Evolutionary conservation across 2,797 vertebrate genomes (phyloP).

Genomic region (Spea hammondii): DNA sequence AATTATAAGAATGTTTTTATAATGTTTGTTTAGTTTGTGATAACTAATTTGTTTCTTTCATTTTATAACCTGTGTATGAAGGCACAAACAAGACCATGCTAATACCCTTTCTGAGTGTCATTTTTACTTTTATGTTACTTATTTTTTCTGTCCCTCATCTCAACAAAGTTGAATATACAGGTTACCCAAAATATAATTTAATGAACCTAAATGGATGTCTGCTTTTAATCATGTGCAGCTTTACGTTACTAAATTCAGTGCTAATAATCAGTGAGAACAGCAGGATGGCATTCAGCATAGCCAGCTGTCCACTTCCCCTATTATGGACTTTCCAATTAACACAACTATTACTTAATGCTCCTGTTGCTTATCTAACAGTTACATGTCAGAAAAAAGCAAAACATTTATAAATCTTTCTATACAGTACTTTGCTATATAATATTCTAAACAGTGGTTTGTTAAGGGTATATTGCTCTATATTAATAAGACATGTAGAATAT

Average conservation of each 20-base stretch:
- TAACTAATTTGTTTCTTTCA: slow-evolving; percentile 53
- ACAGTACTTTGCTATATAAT: no score
- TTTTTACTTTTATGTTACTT: slow-evolving; percentile 20
- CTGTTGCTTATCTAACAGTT: no score
- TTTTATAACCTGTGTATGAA: slow-evolving; percentile 43
- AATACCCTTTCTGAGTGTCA: slow-evolving; percentile 45
- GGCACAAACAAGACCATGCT: slow-evolving; percentile 24
- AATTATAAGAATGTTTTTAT: no score
- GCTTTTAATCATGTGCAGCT: slow-evolving; percentile 21
- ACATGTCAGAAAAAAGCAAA: no score
- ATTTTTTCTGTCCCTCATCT: slow-evolving; percentile 37
- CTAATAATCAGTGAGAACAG: slow-evolving; percentile 19
- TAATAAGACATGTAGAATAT: no score
- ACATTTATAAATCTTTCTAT: no score
- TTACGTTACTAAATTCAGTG: background rate
- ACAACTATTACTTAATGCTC: no score
- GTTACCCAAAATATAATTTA: slow-evolving; percentile 32
- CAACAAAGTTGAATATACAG: slow-evolving; percentile 16
- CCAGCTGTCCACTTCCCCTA: no score
- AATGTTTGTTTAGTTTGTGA: no score
- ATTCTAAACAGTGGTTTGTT: no score
- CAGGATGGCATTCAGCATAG: background rate
- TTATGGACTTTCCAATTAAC: no score
- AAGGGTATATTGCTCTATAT: no score
- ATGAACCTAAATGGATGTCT: slow-evolving; percentile 1